A percentile compares a stretch with the other conserved stretches of the same genome.
Evolutionary conservation across 2,113 vertebrate genomes (phyloP).

Genomic region (Cololabis saira): DNA sequence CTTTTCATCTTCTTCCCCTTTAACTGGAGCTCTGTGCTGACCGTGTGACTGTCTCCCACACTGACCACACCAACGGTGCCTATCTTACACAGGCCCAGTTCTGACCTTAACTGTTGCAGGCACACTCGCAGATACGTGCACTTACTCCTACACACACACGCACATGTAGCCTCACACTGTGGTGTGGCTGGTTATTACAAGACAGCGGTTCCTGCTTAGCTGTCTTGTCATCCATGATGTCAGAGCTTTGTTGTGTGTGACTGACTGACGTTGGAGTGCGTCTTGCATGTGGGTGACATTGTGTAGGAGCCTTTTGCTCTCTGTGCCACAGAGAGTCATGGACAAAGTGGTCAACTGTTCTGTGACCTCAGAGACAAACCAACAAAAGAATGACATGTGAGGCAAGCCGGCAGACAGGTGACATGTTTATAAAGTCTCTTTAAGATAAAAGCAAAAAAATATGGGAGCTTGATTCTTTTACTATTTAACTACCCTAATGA

Average conservation of each 20-base stretch:
- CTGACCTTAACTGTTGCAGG: constrained; percentile 46
- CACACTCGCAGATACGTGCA: constrained; percentile 8
- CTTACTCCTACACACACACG: constrained; percentile 20
- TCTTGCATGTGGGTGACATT: constrained; percentile 41
- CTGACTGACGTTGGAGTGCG: constrained; percentile 59
- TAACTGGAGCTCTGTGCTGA: constrained; percentile 66
- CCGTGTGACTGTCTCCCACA: constrained; percentile 77
- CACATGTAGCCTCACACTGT: constrained; percentile 52
- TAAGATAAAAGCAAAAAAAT: too few species aligned
- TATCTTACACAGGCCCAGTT: constrained; percentile 42
- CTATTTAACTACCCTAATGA: too few species aligned
- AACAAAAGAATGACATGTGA: not conserved
- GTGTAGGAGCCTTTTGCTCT: constrained; percentile 27
- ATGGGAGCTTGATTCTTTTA: too few species aligned
- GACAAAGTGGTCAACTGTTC: constrained; percentile 29
- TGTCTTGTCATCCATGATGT: constrained; percentile 69
- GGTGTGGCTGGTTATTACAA: constrained; percentile 57
- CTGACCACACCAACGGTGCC: constrained; percentile 65
- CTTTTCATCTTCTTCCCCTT: constrained; percentile 39
- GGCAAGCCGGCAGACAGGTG: too few species aligned
- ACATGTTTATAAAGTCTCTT: too few species aligned
- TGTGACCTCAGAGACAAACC: constrained; percentile 19
- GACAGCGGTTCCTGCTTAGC: constrained; percentile 75
- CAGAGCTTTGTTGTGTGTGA: constrained; percentile 70
- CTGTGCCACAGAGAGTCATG: constrained; percentile 15